Evolutionary conservation across 2,888 invertebrate species (phyloP).

Genomic region (Platynereis dumerilii): DNA sequence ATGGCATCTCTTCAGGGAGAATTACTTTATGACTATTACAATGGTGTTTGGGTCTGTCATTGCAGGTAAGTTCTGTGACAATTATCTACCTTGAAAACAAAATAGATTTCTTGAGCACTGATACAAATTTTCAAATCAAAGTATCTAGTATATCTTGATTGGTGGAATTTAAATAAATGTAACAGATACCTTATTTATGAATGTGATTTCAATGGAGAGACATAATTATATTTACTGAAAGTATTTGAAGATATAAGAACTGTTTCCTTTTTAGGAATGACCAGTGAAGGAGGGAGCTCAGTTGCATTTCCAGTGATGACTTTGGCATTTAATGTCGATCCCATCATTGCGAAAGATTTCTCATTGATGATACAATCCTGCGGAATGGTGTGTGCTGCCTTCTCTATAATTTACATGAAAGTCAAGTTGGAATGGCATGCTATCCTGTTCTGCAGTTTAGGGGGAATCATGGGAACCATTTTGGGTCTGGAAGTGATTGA

Average conservation of each 20-base stretch:
- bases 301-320: constrained; percentile 40
- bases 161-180: no score
- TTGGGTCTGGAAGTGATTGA: constrained; percentile 48
- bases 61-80: constrained; percentile 2
- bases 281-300: constrained; percentile 36
- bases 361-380: constrained; percentile 35
- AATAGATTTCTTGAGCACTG: no score
- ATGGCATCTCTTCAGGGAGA: constrained; percentile 4
- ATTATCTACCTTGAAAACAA: no score
- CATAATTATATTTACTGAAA: no score
- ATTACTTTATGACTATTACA: constrained; percentile 1
- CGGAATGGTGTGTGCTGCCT: constrained; percentile 55
- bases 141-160: no score
- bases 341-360: constrained; percentile 34
- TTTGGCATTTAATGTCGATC: constrained; percentile 30
- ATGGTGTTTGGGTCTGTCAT: constrained; percentile 1
- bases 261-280: no score
- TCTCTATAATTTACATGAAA: constrained; percentile 52
- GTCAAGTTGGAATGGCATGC: constrained; percentile 37
- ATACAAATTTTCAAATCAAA: no score
- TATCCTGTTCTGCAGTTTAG: constrained; percentile 39
- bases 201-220: no score
- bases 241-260: no score
- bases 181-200: no score
- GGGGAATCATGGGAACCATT: constrained; percentile 51